Base-by-base conservation (phyloP, 2,113 vertebrate genomes). In the Forbesichthys agassizii region DNA sequence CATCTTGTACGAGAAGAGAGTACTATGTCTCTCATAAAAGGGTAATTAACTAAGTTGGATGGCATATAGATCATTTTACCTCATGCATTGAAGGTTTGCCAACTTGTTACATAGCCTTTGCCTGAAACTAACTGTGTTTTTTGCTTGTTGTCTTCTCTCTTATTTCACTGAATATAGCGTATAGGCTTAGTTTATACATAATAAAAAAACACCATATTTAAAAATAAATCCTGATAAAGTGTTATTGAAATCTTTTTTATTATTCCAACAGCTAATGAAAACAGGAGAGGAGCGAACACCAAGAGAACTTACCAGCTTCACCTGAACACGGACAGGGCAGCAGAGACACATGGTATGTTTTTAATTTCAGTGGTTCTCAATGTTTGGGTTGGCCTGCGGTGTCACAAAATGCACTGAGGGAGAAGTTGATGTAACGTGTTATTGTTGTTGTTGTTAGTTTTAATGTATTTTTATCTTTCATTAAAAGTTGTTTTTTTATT, bases 181-280 rank as follows among this genome's bases (percentile, higher is more conserved):
- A 42, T 6, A 42, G 36, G 36, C 36, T 8, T 42, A 42, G 4
- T 42, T 42, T 42, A 42, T 42, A 27, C 27, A 27, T 42, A 42
- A 42, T 42, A 42, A 42, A 6, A 42, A 42, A 42, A 8, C 5
- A 42, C 36, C 7, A 42, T 42, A 42, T 42, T 42, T 42, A 42
- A 7, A 42, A 42, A 42, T 1, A 5, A 5, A 5, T 42, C 36
- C 36, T 42, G 36, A 42, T 42, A 42, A 4, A 42, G 4, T 42
- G 36, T 6, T 42, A 6, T 42, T 42, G 5, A 7, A 42, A 7
- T 46, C 64, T 83, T 68, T 66, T 55, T 46, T 55, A 85, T 64
- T 88, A 62, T 72, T 73, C 73, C 83, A 69, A 84, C 87, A 92
- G 92, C 86, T 81, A 83, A 91, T 90, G 90, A 90, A 75, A 90